phyloP scores from a whole-genome alignment of 2,797 vertebrate genomes.

The Scolopax bukidnonensis region DNA sequence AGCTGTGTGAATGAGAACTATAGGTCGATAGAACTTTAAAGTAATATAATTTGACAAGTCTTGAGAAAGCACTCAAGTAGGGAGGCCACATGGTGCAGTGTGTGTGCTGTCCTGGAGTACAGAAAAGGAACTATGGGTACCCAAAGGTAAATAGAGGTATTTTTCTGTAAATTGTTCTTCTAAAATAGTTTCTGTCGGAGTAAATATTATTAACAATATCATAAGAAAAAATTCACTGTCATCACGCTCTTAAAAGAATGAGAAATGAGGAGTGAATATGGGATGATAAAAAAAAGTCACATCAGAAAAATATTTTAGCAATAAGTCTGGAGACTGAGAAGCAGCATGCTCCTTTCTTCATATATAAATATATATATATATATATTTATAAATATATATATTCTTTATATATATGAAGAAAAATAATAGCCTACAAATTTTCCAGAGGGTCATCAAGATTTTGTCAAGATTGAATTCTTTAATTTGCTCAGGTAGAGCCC shows the following conservation, averaged over 20 bases:
- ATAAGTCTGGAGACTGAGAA: neutral
- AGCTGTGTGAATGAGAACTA: neutral
- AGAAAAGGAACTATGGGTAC: neutral
- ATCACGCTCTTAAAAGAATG: neutral
- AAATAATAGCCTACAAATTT: neutral
- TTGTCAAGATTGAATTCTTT: neutral
- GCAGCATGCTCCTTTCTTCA: neutral
- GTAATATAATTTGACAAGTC: neutral
- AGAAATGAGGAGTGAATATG: neutral
- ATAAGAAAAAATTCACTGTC: neutral
- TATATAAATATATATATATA: neutral
- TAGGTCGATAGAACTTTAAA: neutral
- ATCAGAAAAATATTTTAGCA: neutral
- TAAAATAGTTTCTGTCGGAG: neutral
- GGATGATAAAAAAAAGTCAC: neutral
- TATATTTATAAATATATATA: neutral
- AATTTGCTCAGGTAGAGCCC: neutral
- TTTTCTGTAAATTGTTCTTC: neutral
- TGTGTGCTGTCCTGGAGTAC: neutral
- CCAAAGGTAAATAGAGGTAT: neutral
- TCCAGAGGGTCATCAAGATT: neutral
- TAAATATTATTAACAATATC: neutral
- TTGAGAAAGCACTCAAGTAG: neutral
- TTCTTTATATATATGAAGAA: neutral
- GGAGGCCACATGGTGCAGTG: neutral